phyloP scores from a whole-genome alignment of 2,797 vertebrate genomes.

The Lindbergichthys nudifrons region DNA sequence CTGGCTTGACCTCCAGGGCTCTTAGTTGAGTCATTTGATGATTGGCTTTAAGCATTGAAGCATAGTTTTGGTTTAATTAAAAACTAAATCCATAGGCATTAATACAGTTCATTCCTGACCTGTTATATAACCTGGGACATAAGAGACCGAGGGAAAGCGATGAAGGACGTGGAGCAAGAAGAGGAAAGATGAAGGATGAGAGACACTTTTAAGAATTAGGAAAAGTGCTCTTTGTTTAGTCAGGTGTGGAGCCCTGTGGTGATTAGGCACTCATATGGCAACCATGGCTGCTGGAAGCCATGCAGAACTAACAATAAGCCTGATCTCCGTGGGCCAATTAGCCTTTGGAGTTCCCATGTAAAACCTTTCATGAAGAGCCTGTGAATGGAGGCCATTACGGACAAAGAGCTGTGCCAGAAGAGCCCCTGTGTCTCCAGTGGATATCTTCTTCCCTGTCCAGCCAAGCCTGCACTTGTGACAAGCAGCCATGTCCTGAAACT shows the following conservation, averaged over 20 bases:
- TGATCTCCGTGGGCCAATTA: slow-evolving; percentile 87
- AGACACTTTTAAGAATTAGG: slow-evolving; percentile 65
- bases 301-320: slow-evolving; percentile 86
- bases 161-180: slow-evolving; percentile 31
- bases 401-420: slow-evolving; percentile 71
- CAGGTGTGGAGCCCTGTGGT: slow-evolving; percentile 83
- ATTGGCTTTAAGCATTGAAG: slow-evolving; percentile 58
- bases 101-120: slow-evolving; percentile 51
- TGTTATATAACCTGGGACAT: slow-evolving; percentile 56
- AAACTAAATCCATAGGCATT: slow-evolving; percentile 63
- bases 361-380: slow-evolving; percentile 83
- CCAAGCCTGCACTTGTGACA: slow-evolving; percentile 81
- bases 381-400: slow-evolving; percentile 81
- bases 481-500: slow-evolving; percentile 74
- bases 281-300: slow-evolving; percentile 79
- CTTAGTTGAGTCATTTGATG: slow-evolving; percentile 46
- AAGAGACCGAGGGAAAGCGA: slow-evolving; percentile 26
- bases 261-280: slow-evolving; percentile 83
- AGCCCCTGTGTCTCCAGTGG: slow-evolving; percentile 75
- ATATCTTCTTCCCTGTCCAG: slow-evolving; percentile 79
- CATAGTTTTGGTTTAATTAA: slow-evolving; percentile 59
- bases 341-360: slow-evolving; percentile 84
- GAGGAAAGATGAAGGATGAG: slow-evolving; percentile 51
- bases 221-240: slow-evolving; percentile 81
- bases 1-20: slow-evolving; percentile 39